Evolutionary conservation across 1,140 invertebrate species (phyloP).

Genomic region (Oedothorax gibbosus): DNA sequence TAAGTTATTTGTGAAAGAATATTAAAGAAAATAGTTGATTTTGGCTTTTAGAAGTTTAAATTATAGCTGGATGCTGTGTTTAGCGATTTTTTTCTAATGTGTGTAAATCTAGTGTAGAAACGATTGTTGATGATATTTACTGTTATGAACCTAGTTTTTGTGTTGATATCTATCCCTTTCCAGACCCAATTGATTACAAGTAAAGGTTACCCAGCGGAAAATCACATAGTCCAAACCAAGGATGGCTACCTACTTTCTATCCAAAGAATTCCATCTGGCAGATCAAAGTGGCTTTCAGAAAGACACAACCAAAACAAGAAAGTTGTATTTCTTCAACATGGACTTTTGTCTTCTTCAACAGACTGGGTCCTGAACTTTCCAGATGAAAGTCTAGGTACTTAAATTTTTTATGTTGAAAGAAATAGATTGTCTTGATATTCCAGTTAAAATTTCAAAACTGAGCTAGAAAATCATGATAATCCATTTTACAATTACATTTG

Average conservation of each 20-base stretch:
- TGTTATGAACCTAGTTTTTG: too few species aligned
- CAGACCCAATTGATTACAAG: slow-evolving; percentile 42
- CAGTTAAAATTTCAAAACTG: not conserved
- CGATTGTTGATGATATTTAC: too few species aligned
- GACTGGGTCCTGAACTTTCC: slow-evolving; percentile 57
- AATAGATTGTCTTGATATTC: not conserved
- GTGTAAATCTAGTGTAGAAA: too few species aligned
- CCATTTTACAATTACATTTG: not conserved
- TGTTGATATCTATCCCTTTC: not conserved
- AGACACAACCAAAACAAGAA: not conserved
- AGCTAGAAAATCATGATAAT: not conserved
- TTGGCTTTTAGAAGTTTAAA: too few species aligned
- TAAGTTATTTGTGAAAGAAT: too few species aligned
- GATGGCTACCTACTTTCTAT: slow-evolving; percentile 80
- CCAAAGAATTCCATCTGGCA: slow-evolving; percentile 75
- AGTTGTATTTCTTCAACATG: slow-evolving; percentile 59
- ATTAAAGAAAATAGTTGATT: too few species aligned
- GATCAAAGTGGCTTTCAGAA: not conserved
- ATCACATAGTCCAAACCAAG: slow-evolving; percentile 71
- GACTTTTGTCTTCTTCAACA: slow-evolving; percentile 34
- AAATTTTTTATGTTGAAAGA: not conserved
- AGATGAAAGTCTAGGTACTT: slow-evolving; percentile 46
- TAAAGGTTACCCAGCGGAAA: slow-evolving; percentile 55
- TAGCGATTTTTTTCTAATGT: too few species aligned
- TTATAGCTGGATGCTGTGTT: too few species aligned